A percentile compares a stretch with the other conserved stretches of the same genome.
Conservation (phyloP, 1,140 invertebrate genomes). For the Bombus breviceps region DNA sequence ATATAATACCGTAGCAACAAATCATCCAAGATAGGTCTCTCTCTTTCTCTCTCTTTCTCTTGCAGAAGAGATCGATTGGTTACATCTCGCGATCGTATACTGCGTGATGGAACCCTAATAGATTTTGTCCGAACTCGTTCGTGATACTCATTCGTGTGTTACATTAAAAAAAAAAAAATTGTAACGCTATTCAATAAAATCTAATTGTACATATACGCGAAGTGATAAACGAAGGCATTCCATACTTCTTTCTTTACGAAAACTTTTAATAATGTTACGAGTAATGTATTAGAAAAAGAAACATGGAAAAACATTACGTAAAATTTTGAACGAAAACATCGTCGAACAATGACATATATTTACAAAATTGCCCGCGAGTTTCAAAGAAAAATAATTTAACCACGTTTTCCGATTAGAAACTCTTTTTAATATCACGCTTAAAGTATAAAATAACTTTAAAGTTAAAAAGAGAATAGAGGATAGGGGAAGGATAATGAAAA, state of each 20-base stretch:
- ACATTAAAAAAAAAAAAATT: background rate
- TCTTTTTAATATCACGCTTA: background rate
- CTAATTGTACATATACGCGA: background rate
- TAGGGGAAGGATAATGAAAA: background rate
- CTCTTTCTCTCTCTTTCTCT: too few relatives aligned
- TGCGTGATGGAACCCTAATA: background rate
- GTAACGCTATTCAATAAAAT: background rate
- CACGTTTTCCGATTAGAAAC: background rate
- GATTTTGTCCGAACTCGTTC: background rate
- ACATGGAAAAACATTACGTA: background rate
- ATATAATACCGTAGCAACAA: background rate
- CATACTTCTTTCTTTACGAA: too few relatives aligned
- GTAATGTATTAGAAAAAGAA: background rate
- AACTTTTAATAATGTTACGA: too few relatives aligned
- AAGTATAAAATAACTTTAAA: background rate
- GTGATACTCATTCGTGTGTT: background rate
- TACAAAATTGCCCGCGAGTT: slow-evolving; percentile 53
- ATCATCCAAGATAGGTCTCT: background rate
- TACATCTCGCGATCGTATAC: background rate
- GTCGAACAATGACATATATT: background rate
- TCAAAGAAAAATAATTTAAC: slow-evolving; percentile 72
- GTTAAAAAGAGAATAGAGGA: slow-evolving; percentile 10
- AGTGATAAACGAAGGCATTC: background rate
- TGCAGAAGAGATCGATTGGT: background rate
- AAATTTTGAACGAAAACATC: background rate